These are phyloP conservation scores for Yponomeuta evonymella DNA, from an alignment of 2,888 invertebrate genomes.

Conservation along the genomic window DNA sequence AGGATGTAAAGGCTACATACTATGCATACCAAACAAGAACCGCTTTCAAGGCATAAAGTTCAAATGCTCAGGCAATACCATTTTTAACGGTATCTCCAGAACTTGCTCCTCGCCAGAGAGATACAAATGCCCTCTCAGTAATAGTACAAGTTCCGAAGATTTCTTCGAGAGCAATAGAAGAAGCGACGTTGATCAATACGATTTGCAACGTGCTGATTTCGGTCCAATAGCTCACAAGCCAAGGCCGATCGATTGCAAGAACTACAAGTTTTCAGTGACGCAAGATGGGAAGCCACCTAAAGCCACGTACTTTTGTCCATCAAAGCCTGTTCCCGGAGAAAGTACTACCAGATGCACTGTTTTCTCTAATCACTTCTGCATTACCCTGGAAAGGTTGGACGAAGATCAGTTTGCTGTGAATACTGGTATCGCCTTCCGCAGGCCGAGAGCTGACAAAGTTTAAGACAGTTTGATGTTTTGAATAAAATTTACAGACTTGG, in stretches of 20 bases:
- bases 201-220: slow-evolving; percentile 21
- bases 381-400: slow-evolving; percentile 54
- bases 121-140: slow-evolving; percentile 54
- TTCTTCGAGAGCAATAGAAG: slow-evolving; percentile 38
- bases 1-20: slow-evolving; percentile 65
- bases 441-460: slow-evolving; percentile 30
- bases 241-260: slow-evolving; percentile 60
- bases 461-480: background rate
- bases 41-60: slow-evolving; percentile 66
- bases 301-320: slow-evolving; percentile 62
- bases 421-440: slow-evolving; percentile 43
- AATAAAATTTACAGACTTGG: background rate
- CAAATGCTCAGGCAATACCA: slow-evolving; percentile 59
- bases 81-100: slow-evolving; percentile 59
- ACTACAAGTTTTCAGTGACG: slow-evolving; percentile 60
- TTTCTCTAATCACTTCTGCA: slow-evolving; percentile 64
- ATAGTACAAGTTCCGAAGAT: slow-evolving; percentile 35
- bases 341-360: slow-evolving; percentile 52
- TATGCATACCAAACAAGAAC: slow-evolving; percentile 61
- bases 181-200: slow-evolving; percentile 29
- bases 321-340: slow-evolving; percentile 48
- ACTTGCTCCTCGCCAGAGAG: slow-evolving; percentile 57
- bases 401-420: slow-evolving; percentile 53
- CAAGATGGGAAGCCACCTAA: slow-evolving; percentile 45
- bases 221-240: slow-evolving; percentile 23